phyloP scores from a whole-genome alignment of 2,113 vertebrate species.

The Siphamia tubifer region DNA sequence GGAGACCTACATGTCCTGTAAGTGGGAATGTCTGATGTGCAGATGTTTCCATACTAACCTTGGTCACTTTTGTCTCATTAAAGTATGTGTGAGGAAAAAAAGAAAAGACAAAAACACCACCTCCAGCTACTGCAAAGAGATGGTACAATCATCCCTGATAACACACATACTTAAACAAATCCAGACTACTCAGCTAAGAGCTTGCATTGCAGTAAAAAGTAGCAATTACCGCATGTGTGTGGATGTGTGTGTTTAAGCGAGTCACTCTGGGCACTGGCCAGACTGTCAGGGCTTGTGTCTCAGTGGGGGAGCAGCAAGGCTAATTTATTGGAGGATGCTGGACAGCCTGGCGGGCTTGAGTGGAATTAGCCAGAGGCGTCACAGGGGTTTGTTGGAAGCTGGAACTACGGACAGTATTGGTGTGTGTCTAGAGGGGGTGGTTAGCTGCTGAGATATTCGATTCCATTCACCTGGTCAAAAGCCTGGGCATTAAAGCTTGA shows the following conservation, averaged over 20 bases:
- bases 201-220: slow-evolving; percentile 10
- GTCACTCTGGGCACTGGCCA: slow-evolving; percentile 34
- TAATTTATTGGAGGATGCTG: slow-evolving; percentile 72
- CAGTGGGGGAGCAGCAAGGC: slow-evolving; percentile 33
- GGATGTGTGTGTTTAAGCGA: slow-evolving; percentile 11
- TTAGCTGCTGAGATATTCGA: slow-evolving; percentile 41
- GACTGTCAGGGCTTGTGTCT: slow-evolving; percentile 39
- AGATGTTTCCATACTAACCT: background rate
- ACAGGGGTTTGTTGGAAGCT: slow-evolving; percentile 58
- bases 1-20: background rate
- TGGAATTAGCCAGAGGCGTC: slow-evolving; percentile 71
- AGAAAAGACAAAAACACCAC: background rate
- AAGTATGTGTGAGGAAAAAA: background rate
- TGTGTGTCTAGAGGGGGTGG: background rate
- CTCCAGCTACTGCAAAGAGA: background rate
- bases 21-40: background rate
- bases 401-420: slow-evolving; percentile 7
- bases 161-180: background rate
- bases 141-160: background rate
- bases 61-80: background rate
- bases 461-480: slow-evolving; percentile 51
- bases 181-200: background rate
- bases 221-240: slow-evolving; percentile 29
- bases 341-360: slow-evolving; percentile 58
- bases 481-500: slow-evolving; percentile 40